These are phyloP conservation scores for Heliothis peltigera DNA, from an alignment of 2,888 invertebrate species.

Conservation along the genomic window DNA sequence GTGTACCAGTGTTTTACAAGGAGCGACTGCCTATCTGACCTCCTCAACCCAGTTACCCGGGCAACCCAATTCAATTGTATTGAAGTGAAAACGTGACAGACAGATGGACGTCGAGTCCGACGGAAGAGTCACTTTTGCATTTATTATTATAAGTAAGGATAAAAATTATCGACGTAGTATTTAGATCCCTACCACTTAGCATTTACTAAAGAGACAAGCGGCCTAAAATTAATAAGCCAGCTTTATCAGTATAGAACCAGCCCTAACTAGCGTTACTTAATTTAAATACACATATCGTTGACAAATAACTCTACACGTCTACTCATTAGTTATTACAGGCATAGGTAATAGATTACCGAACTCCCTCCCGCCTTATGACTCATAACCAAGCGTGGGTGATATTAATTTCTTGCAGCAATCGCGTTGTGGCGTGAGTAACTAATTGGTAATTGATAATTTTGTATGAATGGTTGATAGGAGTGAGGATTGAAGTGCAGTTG, in stretches of 20 bases:
- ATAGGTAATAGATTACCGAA: constrained; percentile 54
- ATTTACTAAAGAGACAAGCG: too few species aligned
- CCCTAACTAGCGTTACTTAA: not conserved
- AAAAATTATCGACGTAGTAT: too few species aligned
- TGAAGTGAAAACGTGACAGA: too few species aligned
- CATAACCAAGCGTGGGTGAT: constrained; percentile 67
- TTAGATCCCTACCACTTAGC: too few species aligned
- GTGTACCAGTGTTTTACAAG: too few species aligned
- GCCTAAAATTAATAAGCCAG: too few species aligned
- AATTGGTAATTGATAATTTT: constrained; percentile 63
- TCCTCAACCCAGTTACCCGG: too few species aligned
- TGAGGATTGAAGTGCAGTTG: constrained; percentile 11
- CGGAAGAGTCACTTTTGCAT: too few species aligned
- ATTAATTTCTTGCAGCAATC: constrained; percentile 68
- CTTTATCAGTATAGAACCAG: not conserved
- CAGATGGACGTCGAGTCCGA: too few species aligned
- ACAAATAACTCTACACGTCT: constrained; percentile 54
- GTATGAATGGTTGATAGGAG: constrained; percentile 49
- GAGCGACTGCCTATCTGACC: too few species aligned
- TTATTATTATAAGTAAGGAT: too few species aligned
- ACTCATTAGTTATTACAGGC: constrained; percentile 53
- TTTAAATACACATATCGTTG: constrained; percentile 51
- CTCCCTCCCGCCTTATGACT: constrained; percentile 59
- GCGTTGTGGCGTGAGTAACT: constrained; percentile 58
- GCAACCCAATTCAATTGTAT: too few species aligned